Evolutionary conservation across 2,888 invertebrate species (phyloP), one percentile per base, ranked within the genome.

Genomic region (Rhingia campestris): DNA sequence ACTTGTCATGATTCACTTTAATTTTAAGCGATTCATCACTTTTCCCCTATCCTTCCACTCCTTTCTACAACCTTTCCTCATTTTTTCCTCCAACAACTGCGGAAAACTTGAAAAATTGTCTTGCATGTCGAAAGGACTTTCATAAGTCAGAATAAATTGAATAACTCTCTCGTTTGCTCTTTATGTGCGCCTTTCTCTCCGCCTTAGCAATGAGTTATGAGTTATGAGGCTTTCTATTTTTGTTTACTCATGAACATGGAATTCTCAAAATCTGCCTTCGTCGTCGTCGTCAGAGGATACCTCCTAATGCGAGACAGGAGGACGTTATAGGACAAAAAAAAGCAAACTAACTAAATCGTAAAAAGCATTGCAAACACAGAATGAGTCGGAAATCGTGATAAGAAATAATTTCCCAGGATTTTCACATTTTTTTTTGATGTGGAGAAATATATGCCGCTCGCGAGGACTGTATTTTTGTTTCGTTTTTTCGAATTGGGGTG

Each of bases 101-200:
- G 49, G 47, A 59, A 43, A 84, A 84, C 61, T 84, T 84, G 84
- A 84, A 79, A 84, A 84, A 84, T 84, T 61, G 80, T 80, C 84
- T 70, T 79, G 84, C 84, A 80, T 84, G 84, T 84, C 80, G 70
- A 80, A 80, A 84, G 80, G 84, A 84, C 84, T 84, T 84, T 75
- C 74, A 56, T 84, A 84, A 84, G 84, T 84, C 84, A 80, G 70
- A 80, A 84, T 84, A 80, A 84, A 84, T 84, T 84, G 84, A 80
- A 84, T 79, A 84, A 84, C 80, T 84, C 80, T 79, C 80, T 70
- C 70, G 51, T 47, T 59, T 30, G 39, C 63, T 12, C 45, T 39
- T 41, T 54, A 45, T 67, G 56, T 33, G 22, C 22, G 22, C 22
- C 64, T 66, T 53, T 69, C 22, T 63, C 14, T 45, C 43, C 32